phyloP scores from a whole-genome alignment of 2,888 invertebrate species.

The Coecobrya sp. region DNA sequence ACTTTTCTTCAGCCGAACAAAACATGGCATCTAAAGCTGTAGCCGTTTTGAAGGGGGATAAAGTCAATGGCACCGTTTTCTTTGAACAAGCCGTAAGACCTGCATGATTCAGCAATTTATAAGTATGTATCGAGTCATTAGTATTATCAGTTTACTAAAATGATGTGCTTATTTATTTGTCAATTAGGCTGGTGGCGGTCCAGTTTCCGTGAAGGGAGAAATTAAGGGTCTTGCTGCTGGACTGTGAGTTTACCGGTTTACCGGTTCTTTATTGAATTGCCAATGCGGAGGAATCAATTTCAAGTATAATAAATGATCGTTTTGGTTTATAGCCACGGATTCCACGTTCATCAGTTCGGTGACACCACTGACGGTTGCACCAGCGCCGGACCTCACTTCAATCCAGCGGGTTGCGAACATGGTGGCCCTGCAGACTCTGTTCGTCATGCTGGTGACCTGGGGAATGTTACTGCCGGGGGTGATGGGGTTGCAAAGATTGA shows the following conservation, averaged over 20 bases:
- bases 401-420: slow-evolving; percentile 94
- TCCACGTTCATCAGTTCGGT: slow-evolving; percentile 98
- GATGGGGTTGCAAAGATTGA: slow-evolving; percentile 91
- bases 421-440: slow-evolving; percentile 92
- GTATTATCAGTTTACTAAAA: too few species aligned
- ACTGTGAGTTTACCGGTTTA: slow-evolving; percentile 80
- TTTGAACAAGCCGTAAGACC: slow-evolving; percentile 94
- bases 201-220: slow-evolving; percentile 91
- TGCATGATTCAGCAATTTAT: too few species aligned
- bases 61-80: slow-evolving; percentile 93
- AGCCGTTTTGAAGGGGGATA: slow-evolving; percentile 94
- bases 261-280: too few species aligned
- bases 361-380: slow-evolving; percentile 98
- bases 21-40: slow-evolving; percentile 91
- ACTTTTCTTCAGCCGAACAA: slow-evolving; percentile 47
- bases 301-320: not conserved
- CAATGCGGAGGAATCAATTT: too few species aligned
- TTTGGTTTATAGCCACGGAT: slow-evolving; percentile 90
- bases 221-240: slow-evolving; percentile 94
- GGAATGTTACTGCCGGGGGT: slow-evolving; percentile 92
- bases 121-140: too few species aligned
- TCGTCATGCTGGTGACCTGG: slow-evolving; percentile 97
- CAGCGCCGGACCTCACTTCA: slow-evolving; percentile 98
- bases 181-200: slow-evolving; percentile 89
- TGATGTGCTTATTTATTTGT: too few species aligned